Base-by-base conservation (phyloP, 2,797 vertebrate genomes). In the Eospalax fontanierii region DNA sequence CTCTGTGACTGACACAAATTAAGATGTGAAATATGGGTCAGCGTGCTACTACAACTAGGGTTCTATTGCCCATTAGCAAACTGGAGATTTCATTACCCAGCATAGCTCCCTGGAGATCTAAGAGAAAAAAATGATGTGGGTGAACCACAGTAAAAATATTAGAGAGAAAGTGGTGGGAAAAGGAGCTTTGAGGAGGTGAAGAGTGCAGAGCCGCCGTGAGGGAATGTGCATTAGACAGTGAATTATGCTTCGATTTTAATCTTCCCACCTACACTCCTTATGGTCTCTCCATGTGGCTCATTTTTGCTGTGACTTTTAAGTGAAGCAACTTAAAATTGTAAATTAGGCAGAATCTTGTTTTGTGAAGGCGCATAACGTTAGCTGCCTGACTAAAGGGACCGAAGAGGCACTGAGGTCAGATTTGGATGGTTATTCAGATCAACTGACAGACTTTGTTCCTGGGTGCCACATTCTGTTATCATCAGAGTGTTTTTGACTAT, bases 231-330 rank as follows among this genome's bases (percentile, higher is more conserved):
- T 91, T 96, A 98, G 93, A 97, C 95, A 97, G 96, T 95, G 97
- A 97, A 98, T 97, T 94, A 97, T 96, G 90, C 92, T 95, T 96
- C 89, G 91, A 78, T 98, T 98, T 98, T 98, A 97, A 97, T 98
- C 97, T 98, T 97, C 81, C 97, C 97, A 96, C 97, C 98, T 98
- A 98, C 98, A 96, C 96, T 97, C 97, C 98, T 98, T 98, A 97
- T 98, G 98, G 91, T 96, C 89, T 79, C 97, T 93, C 92, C 97
- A 97, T 98, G 97, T 98, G 97, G 96, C 82, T 97, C 87, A 95
- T 97, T 97, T 96, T 96, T 96, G 93, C 79, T 97, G 95, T 97
- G 97, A 97, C 95, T 98, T 97, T 97, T 94, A 97, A 97, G 95
- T 94, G 88, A 96, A 97, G 79, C 91, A 95, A 95, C 93, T 98